Evolutionary conservation across 1,140 invertebrate genomes (phyloP).

Genomic region (Papilio dardanus): DNA sequence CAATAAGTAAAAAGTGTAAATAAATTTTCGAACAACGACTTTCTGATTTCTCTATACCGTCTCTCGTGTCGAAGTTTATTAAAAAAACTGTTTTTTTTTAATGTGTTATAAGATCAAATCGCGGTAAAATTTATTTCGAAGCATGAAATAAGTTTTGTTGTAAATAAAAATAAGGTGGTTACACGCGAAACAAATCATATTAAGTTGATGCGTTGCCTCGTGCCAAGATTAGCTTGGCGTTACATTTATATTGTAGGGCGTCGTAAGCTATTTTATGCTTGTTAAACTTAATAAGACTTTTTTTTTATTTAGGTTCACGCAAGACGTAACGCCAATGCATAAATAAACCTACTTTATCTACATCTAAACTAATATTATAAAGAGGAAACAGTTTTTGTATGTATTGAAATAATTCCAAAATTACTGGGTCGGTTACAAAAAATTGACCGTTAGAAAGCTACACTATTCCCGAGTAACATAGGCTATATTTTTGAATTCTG

Average conservation of each 20-base stretch:
- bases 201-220: slow-evolving; percentile 15
- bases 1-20: too few relatives aligned
- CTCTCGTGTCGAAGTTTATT: too few relatives aligned
- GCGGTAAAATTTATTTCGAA: background rate
- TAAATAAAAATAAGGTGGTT: slow-evolving; percentile 14
- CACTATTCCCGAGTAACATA: too few relatives aligned
- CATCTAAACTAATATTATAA: too few relatives aligned
- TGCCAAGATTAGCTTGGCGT: slow-evolving; percentile 17
- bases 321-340: background rate
- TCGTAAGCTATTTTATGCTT: slow-evolving; percentile 6
- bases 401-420: too few relatives aligned
- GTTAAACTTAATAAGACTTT: background rate
- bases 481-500: too few relatives aligned
- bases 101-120: background rate
- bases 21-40: background rate
- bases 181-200: slow-evolving; percentile 6
- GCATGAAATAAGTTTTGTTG: slow-evolving; percentile 12
- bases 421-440: too few relatives aligned
- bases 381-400: too few relatives aligned
- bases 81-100: background rate
- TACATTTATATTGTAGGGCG: background rate
- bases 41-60: background rate
- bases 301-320: background rate
- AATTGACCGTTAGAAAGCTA: too few relatives aligned
- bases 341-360: background rate